Evolutionary conservation across 2,797 vertebrate species (phyloP).

Genomic region (Sus cebifrons): DNA sequence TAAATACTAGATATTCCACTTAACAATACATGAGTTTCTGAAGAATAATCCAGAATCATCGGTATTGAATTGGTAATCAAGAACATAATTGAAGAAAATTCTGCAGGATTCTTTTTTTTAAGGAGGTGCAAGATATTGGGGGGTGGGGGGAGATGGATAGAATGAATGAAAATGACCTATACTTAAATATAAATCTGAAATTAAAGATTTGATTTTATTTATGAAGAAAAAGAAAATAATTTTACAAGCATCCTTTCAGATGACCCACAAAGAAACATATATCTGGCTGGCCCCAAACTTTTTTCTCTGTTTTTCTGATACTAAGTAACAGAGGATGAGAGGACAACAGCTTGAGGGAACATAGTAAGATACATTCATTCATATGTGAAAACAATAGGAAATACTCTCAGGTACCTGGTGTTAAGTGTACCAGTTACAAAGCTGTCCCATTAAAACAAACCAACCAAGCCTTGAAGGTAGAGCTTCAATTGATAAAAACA

Average conservation of each 20-base stretch:
- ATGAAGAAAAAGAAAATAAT: neutral
- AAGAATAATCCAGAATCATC: neutral
- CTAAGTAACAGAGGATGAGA: neutral
- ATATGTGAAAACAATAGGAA: neutral
- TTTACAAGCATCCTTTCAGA: neutral
- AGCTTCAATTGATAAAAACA: neutral
- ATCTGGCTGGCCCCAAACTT: neutral
- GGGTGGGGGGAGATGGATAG: neutral
- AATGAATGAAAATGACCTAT: neutral
- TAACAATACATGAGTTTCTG: neutral
- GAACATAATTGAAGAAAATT: neutral
- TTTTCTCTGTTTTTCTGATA: neutral
- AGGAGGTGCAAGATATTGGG: neutral
- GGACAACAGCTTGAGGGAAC: neutral
- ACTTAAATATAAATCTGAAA: neutral
- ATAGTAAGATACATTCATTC: neutral
- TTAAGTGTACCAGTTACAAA: too few species aligned
- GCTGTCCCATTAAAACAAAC: neutral
- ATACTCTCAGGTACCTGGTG: neutral
- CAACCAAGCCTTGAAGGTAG: neutral
- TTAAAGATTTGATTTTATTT: neutral
- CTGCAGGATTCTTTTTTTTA: neutral
- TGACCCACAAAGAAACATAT: neutral
- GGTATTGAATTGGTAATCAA: neutral
- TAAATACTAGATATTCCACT: neutral